Conservation (phyloP, 2,888 invertebrate species). For the Caenorhabditis sp. region DNA sequence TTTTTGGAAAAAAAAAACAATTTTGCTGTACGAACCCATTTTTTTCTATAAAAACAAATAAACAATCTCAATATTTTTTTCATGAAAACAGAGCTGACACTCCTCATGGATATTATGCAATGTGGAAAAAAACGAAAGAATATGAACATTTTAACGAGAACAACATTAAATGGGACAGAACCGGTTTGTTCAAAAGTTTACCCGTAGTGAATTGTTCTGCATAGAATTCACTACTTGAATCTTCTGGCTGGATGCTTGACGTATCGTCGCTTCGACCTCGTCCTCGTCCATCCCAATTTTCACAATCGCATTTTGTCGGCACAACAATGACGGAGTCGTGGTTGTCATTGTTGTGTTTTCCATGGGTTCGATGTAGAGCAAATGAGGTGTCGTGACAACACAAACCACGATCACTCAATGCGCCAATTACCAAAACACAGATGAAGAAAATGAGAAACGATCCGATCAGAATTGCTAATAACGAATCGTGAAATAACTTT, state of each 20-base stretch:
- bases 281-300: constrained; percentile 8
- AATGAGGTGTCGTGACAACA: constrained; percentile 54
- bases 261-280: constrained; percentile 20
- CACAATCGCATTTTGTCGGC: constrained; percentile 39
- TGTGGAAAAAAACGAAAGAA: too few relatives aligned
- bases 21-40: too few relatives aligned
- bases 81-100: too few relatives aligned
- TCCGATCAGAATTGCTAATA: constrained; percentile 62
- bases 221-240: constrained; percentile 41
- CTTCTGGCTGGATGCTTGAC: constrained; percentile 33
- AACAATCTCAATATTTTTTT: too few relatives aligned
- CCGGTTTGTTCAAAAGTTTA: too few relatives aligned
- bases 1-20: too few relatives aligned
- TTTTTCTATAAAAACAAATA: too few relatives aligned
- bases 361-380: constrained; percentile 12
- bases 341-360: constrained; percentile 18
- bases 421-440: constrained; percentile 66
- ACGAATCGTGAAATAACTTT: constrained; percentile 62
- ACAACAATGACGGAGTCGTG: constrained; percentile 29
- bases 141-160: too few relatives aligned
- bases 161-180: too few relatives aligned
- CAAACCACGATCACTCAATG: constrained; percentile 60
- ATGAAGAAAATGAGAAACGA: constrained; percentile 65
- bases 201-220: constrained; percentile 41
- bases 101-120: too few relatives aligned